These are phyloP conservation scores for Thunnus thynnus DNA, from an alignment of 2,113 vertebrate genomes.

Conservation along the genomic window DNA sequence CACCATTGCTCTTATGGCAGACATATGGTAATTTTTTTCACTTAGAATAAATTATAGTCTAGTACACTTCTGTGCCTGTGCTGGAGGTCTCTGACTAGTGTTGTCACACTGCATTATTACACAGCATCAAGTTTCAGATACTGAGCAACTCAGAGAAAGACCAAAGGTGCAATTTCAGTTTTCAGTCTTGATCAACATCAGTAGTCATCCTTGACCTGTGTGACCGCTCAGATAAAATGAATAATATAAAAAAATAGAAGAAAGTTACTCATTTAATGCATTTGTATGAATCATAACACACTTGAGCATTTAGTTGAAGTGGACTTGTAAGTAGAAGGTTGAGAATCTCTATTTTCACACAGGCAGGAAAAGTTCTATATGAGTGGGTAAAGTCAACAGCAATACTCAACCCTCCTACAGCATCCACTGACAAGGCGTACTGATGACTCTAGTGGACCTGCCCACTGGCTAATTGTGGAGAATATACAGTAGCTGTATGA, in stretches of 20 bases:
- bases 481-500: not conserved
- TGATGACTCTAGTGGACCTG: not conserved
- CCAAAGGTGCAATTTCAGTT: not conserved
- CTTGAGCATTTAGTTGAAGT: slow-evolving; percentile 29
- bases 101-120: slow-evolving; percentile 35
- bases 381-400: slow-evolving; percentile 27
- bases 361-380: not conserved
- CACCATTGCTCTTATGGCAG: slow-evolving; percentile 62
- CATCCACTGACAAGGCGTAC: slow-evolving; percentile 23
- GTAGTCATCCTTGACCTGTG: slow-evolving; percentile 9
- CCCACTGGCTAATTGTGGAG: slow-evolving; percentile 16
- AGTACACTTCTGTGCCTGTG: slow-evolving; percentile 43
- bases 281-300: slow-evolving; percentile 7
- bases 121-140: slow-evolving; percentile 17
- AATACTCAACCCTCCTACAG: slow-evolving; percentile 16
- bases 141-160: not conserved
- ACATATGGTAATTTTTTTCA: slow-evolving; percentile 69
- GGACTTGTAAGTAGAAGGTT: slow-evolving; percentile 23
- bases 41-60: slow-evolving; percentile 71
- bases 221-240: slow-evolving; percentile 8
- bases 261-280: not conserved
- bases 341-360: slow-evolving; percentile 17
- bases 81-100: slow-evolving; percentile 54
- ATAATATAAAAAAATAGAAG: not conserved
- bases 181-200: slow-evolving; percentile 22